Conservation (phyloP, 2,113 vertebrate genomes). For the Alexandromys fortis region DNA sequence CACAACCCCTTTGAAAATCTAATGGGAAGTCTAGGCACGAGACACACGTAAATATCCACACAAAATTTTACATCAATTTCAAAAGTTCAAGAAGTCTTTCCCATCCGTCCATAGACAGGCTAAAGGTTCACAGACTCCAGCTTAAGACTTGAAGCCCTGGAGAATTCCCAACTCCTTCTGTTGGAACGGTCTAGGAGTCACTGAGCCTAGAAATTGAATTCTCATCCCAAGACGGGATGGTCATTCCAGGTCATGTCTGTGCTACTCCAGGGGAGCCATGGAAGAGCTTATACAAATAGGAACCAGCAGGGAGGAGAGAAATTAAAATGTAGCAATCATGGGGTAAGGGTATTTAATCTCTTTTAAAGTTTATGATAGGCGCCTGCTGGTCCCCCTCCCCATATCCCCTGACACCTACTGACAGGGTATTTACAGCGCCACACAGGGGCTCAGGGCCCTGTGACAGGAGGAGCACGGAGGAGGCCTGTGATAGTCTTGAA, state of each 20-base stretch:
- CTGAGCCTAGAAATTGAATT: slow-evolving; percentile 82
- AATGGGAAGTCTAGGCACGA: not conserved
- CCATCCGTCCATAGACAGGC: not conserved
- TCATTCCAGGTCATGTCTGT: slow-evolving; percentile 82
- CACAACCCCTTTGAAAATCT: not conserved
- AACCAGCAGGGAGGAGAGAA: slow-evolving; percentile 80
- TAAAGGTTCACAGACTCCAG: slow-evolving; percentile 15
- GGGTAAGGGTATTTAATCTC: slow-evolving; percentile 78
- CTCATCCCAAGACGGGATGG: slow-evolving; percentile 78
- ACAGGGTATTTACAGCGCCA: slow-evolving; percentile 79
- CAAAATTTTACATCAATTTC: not conserved
- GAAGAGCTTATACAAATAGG: slow-evolving; percentile 79
- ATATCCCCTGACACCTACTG: slow-evolving; percentile 78
- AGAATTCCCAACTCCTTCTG: slow-evolving; percentile 50
- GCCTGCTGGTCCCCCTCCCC: slow-evolving; percentile 77
- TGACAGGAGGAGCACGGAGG: slow-evolving; percentile 76
- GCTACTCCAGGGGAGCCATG: slow-evolving; percentile 79
- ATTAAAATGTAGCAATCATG: slow-evolving; percentile 82
- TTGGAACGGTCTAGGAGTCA: slow-evolving; percentile 72
- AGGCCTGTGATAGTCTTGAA: slow-evolving; percentile 68
- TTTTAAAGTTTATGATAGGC: slow-evolving; percentile 81
- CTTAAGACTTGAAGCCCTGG: slow-evolving; percentile 33
- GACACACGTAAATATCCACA: not conserved
- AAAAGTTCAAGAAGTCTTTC: not conserved
- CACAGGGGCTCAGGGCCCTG: slow-evolving; percentile 78